Evolutionary conservation across 2,797 vertebrate species (phyloP), one percentile per base, ranked within the genome.

Genomic region (Anguilla marmorata): DNA sequence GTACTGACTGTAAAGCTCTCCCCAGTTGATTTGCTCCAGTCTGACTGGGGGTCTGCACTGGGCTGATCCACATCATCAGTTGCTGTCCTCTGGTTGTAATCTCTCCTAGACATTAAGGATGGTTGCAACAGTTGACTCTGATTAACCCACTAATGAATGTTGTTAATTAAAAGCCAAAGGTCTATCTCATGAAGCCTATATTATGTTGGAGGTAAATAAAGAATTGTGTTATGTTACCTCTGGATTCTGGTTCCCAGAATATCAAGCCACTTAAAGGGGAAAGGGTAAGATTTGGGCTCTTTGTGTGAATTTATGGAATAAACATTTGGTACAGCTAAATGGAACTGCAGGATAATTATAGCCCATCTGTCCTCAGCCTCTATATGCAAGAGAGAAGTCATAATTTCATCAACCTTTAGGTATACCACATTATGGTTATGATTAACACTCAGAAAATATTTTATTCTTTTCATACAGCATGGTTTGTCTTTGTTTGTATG

Each of bases 151-250:
- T 0, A 33, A 74, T 74, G 2, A 33, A 33, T 2, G 7, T 69
- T 27, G 16, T n/a, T 69, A 19, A 69, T 69, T 69, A 69, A 69
- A 69, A 69, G 63, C 21, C 16, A 21, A 11, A 54, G 52, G 12
- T 63, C 24, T 24, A 19, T 69, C 27, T 69, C 63, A 69, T 69
- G 63, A 27, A 8, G 63, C 63, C 63, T 7, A 69, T 69, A 27
- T 69, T 69, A 69, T 69, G 24, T 69, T 69, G 63, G 63, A 69
- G 21, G n/a, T 69, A n/a, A 69, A 69, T 69, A 69, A 69, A 69
- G 4, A n/a, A 69, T 69, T n/a, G 63, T 69, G 63, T 27, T n/a
- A 69, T 58, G 56, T 58, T 58, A 58, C 56, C 12, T 58, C 16
- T 14, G 3, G 56, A 58, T 58, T 16, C 14, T 58, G 16, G 56